Evolutionary conservation across 2,113 vertebrate genomes (phyloP).

Genomic region (Percina caprodes): DNA sequence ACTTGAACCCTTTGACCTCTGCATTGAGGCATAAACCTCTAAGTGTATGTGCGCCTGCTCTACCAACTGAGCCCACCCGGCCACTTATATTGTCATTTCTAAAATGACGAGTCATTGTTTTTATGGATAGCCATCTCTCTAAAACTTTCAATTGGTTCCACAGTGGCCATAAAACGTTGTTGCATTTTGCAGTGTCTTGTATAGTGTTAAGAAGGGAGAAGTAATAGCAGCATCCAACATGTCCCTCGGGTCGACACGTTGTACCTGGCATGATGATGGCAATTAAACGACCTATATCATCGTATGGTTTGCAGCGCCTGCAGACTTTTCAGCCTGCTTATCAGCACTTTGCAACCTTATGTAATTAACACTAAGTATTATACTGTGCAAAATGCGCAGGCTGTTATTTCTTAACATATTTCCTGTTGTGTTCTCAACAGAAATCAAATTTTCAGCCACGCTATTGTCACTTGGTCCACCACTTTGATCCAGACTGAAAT

Average conservation of each 20-base stretch:
- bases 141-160: conserved; percentile 39
- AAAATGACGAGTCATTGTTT: conserved; percentile 42
- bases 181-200: conserved; percentile 9
- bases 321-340: conserved; percentile 65
- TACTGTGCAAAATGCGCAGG: conserved; percentile 51
- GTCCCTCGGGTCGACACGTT: conserved; percentile 65
- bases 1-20: too few relatives aligned
- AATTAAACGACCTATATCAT: conserved; percentile 29
- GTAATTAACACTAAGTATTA: conserved; percentile 67
- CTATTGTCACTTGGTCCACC: neutral
- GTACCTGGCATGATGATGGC: conserved; percentile 58
- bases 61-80: too few relatives aligned
- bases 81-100: conserved; percentile 16
- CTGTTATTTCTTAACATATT: conserved; percentile 60
- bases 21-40: too few relatives aligned
- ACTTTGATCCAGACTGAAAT: conserved; percentile 12
- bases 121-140: conserved; percentile 45
- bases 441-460: conserved; percentile 7
- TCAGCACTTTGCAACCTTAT: conserved; percentile 66
- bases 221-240: conserved; percentile 16
- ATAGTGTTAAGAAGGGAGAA: conserved; percentile 29
- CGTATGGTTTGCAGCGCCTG: conserved; percentile 43
- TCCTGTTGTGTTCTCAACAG: conserved; percentile 18
- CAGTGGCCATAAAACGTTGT: conserved; percentile 19
- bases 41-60: too few relatives aligned